Conservation (phyloP, 2,113 vertebrate genomes). For the Cervus canadensis region DNA sequence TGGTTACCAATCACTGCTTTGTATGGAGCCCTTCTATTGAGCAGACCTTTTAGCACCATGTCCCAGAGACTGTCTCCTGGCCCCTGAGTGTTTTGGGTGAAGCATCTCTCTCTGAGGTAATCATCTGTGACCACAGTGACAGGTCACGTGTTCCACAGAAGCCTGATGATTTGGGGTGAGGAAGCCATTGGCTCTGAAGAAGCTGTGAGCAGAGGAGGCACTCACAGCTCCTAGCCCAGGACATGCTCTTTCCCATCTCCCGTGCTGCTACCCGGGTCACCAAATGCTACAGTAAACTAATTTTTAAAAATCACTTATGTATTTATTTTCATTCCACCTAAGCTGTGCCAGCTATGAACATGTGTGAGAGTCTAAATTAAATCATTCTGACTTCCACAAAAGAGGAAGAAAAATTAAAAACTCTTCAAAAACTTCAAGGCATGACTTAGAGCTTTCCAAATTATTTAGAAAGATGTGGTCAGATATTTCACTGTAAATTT, state of each 20-base stretch:
- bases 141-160: background rate
- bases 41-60: background rate
- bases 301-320: background rate
- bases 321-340: background rate
- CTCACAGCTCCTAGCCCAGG: background rate
- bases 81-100: background rate
- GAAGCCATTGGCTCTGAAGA: background rate
- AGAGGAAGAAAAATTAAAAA: conserved; percentile 47
- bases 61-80: background rate
- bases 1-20: background rate
- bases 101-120: background rate
- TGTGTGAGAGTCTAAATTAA: background rate
- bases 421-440: background rate
- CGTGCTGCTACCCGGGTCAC: too few relatives aligned
- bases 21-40: background rate
- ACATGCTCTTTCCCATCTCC: background rate
- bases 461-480: background rate
- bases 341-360: background rate
- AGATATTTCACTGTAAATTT: conserved; percentile 22
- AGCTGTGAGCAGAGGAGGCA: background rate
- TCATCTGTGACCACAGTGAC: background rate
- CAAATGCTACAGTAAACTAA: background rate
- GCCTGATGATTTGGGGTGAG: background rate
- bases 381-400: conserved; percentile 9
- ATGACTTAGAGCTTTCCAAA: background rate